These are phyloP conservation scores for Pantherophis vulpinus DNA, from an alignment of 2,797 vertebrate genomes.

Conservation along the genomic window DNA sequence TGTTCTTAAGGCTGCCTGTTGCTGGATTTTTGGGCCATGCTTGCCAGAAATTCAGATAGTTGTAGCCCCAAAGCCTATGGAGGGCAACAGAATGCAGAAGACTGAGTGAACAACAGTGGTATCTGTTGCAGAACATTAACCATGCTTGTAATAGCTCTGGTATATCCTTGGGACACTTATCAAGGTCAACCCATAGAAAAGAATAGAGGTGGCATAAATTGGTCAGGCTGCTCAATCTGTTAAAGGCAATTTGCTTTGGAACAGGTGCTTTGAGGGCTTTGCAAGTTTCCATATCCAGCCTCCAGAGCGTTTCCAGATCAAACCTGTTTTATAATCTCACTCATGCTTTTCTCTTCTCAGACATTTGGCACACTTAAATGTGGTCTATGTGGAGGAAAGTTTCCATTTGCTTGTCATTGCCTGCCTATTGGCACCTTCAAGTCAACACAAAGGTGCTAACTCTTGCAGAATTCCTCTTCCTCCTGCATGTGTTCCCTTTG, in stretches of 20 bases:
- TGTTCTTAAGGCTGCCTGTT: background rate
- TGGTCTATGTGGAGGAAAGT: background rate
- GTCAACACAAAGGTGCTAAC: background rate
- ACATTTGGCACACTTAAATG: background rate
- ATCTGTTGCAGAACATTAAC: background rate
- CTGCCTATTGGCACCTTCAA: background rate
- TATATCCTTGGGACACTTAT: background rate
- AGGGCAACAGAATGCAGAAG: background rate
- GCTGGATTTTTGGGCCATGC: background rate
- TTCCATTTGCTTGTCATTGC: background rate
- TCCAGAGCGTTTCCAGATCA: background rate
- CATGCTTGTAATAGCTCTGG: background rate
- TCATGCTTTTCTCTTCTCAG: background rate
- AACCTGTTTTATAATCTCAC: background rate
- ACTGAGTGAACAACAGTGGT: background rate
- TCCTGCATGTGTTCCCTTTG: background rate
- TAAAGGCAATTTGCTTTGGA: conserved; percentile 1
- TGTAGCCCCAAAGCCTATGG: background rate
- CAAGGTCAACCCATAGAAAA: background rate
- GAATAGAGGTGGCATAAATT: background rate
- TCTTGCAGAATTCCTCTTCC: background rate
- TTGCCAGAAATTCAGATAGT: no score
- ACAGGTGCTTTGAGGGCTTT: background rate
- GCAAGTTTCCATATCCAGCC: background rate
- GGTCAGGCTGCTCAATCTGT: background rate